These are phyloP conservation scores for Nephrotoma flavescens DNA, from an alignment of 2,888 invertebrate species.

Conservation along the genomic window DNA sequence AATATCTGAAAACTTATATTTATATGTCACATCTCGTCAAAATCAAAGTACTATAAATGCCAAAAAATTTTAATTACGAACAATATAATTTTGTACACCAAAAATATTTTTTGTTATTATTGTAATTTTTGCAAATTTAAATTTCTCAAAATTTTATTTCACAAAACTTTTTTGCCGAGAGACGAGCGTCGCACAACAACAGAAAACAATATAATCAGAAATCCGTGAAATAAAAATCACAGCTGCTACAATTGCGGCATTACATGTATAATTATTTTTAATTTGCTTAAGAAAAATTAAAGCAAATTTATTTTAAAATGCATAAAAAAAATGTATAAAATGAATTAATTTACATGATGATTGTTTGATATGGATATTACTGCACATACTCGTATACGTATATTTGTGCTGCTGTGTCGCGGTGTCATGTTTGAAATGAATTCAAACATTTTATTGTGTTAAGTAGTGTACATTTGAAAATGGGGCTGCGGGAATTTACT, in stretches of 20 bases:
- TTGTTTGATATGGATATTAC: not conserved
- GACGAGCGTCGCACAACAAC: not conserved
- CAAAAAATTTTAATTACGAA: not conserved
- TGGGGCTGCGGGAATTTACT: no score
- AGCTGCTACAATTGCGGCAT: not conserved
- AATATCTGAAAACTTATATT: not conserved
- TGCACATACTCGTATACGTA: no score
- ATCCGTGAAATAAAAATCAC: not conserved
- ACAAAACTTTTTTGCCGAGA: not conserved
- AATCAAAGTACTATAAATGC: not conserved
- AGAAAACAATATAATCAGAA: not conserved
- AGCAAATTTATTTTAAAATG: not conserved
- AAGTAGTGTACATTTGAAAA: no score
- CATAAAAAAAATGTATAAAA: not conserved
- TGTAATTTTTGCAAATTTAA: not conserved
- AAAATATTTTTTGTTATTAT: not conserved
- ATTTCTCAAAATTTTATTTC: not conserved
- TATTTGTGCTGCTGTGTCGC: no score
- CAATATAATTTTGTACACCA: not conserved
- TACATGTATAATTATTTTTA: not conserved
- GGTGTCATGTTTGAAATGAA: no score
- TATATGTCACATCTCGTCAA: not conserved
- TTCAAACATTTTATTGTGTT: no score
- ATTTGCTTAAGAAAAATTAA: not conserved
- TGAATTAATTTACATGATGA: not conserved